Percentiles rank a stretch among this genome's conserved stretches.
These are phyloP conservation scores for Coccyzus lansbergi DNA, from an alignment of 2,797 vertebrate species.

Conservation along the genomic window DNA sequence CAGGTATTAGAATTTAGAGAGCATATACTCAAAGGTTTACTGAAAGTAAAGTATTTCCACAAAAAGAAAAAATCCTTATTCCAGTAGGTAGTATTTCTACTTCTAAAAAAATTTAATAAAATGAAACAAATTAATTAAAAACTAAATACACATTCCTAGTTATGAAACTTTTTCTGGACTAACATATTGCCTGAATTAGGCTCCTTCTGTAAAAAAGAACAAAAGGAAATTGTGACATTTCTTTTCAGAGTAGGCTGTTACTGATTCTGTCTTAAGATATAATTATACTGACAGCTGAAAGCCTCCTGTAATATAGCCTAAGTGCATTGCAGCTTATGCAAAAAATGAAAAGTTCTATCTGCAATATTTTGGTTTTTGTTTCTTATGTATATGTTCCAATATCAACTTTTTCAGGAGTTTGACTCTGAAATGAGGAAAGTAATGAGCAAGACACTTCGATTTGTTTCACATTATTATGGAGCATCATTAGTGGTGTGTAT, in stretches of 20 bases:
- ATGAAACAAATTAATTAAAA: not conserved
- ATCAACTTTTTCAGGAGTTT: conserved; percentile 84
- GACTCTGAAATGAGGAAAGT: conserved; percentile 92
- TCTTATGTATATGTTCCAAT: not conserved
- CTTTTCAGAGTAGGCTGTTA: conserved; percentile 59
- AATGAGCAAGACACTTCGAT: conserved; percentile 93
- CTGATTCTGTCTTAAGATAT: conserved; percentile 63
- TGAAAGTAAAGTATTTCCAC: not conserved
- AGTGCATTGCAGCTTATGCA: conserved; percentile 8
- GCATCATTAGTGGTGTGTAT: conserved; percentile 91
- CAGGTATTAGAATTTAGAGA: not conserved
- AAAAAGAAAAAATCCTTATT: not conserved
- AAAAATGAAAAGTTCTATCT: conserved; percentile 2
- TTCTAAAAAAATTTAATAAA: not conserved
- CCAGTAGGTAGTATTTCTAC: not conserved
- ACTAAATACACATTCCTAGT: not conserved
- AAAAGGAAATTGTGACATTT: conserved; percentile 62
- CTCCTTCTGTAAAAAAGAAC: conserved; percentile 24
- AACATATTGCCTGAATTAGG: conserved; percentile 14
- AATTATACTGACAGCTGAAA: conserved; percentile 67
- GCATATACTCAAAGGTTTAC: not conserved
- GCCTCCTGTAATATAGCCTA: conserved; percentile 6
- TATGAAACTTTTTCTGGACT: conserved; percentile 30
- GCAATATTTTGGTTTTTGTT: conserved; percentile 35
- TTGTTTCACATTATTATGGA: conserved; percentile 91